phyloP scores from a whole-genome alignment of 2,888 invertebrate species.

The Xanthorhoe spadicearia region DNA sequence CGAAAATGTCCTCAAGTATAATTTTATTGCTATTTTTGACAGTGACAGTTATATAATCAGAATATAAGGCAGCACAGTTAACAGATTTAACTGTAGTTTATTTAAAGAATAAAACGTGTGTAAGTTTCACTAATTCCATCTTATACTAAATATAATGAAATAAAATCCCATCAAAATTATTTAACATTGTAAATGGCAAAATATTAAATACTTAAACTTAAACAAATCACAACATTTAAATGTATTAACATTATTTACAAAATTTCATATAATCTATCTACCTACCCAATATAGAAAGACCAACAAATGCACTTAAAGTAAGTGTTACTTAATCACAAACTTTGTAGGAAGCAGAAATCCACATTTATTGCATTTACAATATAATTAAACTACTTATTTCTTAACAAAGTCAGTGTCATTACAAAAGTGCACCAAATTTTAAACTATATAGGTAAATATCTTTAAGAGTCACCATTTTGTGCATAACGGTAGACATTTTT shows the following conservation, averaged over 20 bases:
- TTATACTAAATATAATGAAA: too few relatives aligned
- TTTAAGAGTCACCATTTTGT: too few relatives aligned
- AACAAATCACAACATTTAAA: slow-evolving; percentile 1
- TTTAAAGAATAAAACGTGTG: too few relatives aligned
- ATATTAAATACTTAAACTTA: background rate
- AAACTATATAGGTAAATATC: too few relatives aligned
- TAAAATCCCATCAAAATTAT: background rate
- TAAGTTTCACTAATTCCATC: too few relatives aligned
- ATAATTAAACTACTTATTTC: background rate
- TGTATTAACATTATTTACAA: slow-evolving; percentile 6
- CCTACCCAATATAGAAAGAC: background rate
- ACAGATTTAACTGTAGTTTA: too few relatives aligned
- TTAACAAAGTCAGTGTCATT: background rate
- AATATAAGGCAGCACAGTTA: too few relatives aligned
- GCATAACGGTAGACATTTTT: too few relatives aligned
- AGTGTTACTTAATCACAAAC: background rate
- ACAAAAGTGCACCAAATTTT: too few relatives aligned
- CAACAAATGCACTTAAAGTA: slow-evolving; percentile 3
- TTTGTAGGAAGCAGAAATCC: background rate
- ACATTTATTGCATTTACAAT: background rate
- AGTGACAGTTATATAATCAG: too few relatives aligned
- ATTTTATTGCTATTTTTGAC: too few relatives aligned
- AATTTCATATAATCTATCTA: slow-evolving; percentile 18
- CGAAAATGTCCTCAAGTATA: too few relatives aligned
- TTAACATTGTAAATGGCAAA: background rate